Evolutionary conservation across 1,140 invertebrate genomes (phyloP), one percentile per base, ranked within the genome.

Genomic region (Heliconius himera): DNA sequence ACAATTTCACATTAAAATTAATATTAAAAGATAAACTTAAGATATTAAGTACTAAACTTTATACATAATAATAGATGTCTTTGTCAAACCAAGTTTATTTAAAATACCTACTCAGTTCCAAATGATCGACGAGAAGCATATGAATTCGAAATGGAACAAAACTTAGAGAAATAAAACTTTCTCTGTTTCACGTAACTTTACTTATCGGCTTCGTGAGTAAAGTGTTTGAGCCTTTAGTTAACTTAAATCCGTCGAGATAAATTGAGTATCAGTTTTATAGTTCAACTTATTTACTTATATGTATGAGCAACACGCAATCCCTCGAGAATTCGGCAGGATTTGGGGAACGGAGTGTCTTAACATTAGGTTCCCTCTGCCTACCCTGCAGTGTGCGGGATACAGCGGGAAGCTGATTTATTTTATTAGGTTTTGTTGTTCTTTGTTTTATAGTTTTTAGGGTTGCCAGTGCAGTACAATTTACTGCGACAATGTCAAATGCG

Each of bases 151-250:
- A 73, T 74, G 73, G 73, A 81, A 81, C 72, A 72, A 81, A 77
- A 78, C 76, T 79, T 81, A 51, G 76, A 56, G 72, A 81, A 81
- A 81, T 78, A 81, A 81, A 81, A 78, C 60, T 78, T 78, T 78
- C 70, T 66, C 73, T 78, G 76, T 81, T 81, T 36, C 26, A 75
- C 51, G n/a, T 60, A 75, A 81, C 76, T 81, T 66, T 71, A 77
- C 72, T 81, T 77, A 81, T 77, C 76, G 75, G 54, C 74, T 74
- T 73, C 70, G 51, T 33, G 60, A 74, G 51, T 56, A 76, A 80
- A 80, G 73, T 76, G 51, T 72, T 77, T 77, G 73, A 81, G 49
- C 72, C 74, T 41, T 73, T 70, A 77, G 78, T 49, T 13, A 60
- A 41, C 66, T 73, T 36, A 46, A 73, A 76, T 77, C 75, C 77